These are phyloP conservation scores for Sminthurides aquaticus DNA, from an alignment of 2,888 invertebrate species.

Conservation along the genomic window DNA sequence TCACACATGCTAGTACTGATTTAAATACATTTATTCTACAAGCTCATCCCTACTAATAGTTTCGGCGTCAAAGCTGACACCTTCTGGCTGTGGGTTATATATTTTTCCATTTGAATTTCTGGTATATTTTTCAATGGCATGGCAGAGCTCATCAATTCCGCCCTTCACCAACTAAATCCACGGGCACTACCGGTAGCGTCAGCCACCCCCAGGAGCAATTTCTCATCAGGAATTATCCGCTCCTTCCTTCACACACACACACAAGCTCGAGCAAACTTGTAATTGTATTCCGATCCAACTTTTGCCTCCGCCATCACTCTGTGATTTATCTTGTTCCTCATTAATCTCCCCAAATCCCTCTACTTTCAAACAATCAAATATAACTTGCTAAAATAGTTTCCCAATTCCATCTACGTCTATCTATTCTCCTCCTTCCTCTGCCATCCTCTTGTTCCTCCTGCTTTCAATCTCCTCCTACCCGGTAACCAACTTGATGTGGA, in stretches of 20 bases:
- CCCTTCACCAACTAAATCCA: neutral
- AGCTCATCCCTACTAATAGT: too few relatives aligned
- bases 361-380: neutral
- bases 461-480: neutral
- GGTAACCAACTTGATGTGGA: too few relatives aligned
- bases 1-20: too few relatives aligned
- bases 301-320: neutral
- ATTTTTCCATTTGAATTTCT: too few relatives aligned
- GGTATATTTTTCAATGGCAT: too few relatives aligned
- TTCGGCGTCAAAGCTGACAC: too few relatives aligned
- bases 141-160: too few relatives aligned
- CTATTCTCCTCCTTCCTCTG: neutral
- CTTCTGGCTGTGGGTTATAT: too few relatives aligned
- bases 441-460: neutral
- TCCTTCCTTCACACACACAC: too few relatives aligned
- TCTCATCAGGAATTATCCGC: neutral
- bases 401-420: neutral
- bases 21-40: too few relatives aligned
- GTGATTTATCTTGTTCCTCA: neutral
- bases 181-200: neutral
- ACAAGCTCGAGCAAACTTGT: neutral
- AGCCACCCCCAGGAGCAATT: neutral
- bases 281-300: constrained; percentile 13
- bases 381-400: neutral
- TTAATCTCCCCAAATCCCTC: neutral